phyloP scores from a whole-genome alignment of 2,888 invertebrate genomes.

The Ophraella communa region DNA sequence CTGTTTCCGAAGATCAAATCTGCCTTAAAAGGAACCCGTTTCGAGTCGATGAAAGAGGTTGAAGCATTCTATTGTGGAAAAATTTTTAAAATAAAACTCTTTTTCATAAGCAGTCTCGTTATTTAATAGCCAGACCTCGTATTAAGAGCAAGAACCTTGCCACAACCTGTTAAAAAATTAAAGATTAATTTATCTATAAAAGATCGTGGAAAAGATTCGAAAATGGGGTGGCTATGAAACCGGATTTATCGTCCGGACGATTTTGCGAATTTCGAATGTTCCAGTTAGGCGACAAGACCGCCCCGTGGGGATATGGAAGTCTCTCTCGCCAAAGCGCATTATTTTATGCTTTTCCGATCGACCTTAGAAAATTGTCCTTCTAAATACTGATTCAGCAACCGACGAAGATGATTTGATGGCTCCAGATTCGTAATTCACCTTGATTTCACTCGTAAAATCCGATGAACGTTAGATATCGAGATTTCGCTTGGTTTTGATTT shows the following conservation, averaged over 20 bases:
- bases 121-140: too few species aligned
- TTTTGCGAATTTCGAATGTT: slow-evolving; percentile 31
- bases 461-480: slow-evolving; percentile 24
- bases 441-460: slow-evolving; percentile 33
- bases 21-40: too few species aligned
- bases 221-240: slow-evolving; percentile 47
- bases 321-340: slow-evolving; percentile 41
- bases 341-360: slow-evolving; percentile 30
- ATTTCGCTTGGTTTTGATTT: slow-evolving; percentile 24
- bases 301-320: slow-evolving; percentile 36
- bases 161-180: too few species aligned
- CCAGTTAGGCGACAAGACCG: slow-evolving; percentile 41
- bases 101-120: too few species aligned
- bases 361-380: slow-evolving; percentile 28
- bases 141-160: too few species aligned
- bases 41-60: too few species aligned
- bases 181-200: too few species aligned
- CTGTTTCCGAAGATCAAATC: too few species aligned
- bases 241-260: slow-evolving; percentile 50
- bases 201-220: slow-evolving; percentile 27
- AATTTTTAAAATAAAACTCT: too few species aligned
- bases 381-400: slow-evolving; percentile 39
- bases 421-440: slow-evolving; percentile 32
- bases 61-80: too few species aligned
- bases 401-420: slow-evolving; percentile 33